phyloP scores from a whole-genome alignment of 2,888 invertebrate genomes.

The Monochamus alternatus region DNA sequence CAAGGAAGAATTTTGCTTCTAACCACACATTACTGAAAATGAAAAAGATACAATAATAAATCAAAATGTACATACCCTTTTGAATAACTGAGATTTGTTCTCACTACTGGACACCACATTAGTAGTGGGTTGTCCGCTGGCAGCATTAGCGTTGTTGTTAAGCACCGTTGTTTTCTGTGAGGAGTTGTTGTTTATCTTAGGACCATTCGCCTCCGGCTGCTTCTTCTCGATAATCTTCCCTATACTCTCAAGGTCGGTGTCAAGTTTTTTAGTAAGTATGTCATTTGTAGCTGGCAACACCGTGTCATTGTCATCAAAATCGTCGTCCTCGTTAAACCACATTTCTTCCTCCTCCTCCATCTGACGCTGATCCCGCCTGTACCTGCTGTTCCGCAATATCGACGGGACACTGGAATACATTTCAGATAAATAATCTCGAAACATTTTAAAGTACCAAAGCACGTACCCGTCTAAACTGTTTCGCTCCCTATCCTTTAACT shows the following conservation, averaged over 20 bases:
- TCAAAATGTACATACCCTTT: conserved; percentile 68
- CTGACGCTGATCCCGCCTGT: conserved; percentile 92
- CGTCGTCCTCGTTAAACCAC: conserved; percentile 99
- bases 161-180: conserved; percentile 68
- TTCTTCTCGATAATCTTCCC: conserved; percentile 61
- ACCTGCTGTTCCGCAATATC: conserved; percentile 85
- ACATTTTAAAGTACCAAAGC: neutral
- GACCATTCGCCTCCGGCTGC: conserved; percentile 63
- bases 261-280: conserved; percentile 74
- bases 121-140: conserved; percentile 67
- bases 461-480: conserved; percentile 74
- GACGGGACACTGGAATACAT: conserved; percentile 79
- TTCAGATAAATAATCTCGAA: neutral
- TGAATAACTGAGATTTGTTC: conserved; percentile 71
- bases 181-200: conserved; percentile 65
- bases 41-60: no score
- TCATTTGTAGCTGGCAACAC: conserved; percentile 73
- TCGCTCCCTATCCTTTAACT: conserved; percentile 89
- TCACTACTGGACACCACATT: conserved; percentile 63
- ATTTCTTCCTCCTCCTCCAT: conserved; percentile 98
- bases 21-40: no score
- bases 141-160: conserved; percentile 70
- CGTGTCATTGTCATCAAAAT: conserved; percentile 86
- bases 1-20: no score
- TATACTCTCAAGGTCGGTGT: conserved; percentile 76